phyloP scores from a whole-genome alignment of 1,140 invertebrate species.

The Metopolophium dirhodum region DNA sequence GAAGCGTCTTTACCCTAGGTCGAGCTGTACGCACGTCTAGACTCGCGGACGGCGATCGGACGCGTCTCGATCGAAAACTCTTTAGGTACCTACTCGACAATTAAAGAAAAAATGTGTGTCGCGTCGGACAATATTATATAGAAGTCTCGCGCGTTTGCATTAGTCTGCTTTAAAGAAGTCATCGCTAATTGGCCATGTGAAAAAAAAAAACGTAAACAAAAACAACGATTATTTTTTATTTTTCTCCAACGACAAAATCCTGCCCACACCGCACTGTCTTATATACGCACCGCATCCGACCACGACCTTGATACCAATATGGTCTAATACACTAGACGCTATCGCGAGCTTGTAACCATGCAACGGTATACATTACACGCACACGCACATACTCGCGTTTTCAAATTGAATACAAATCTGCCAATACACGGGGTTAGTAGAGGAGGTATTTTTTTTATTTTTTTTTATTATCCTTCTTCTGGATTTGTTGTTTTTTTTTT shows the following conservation, averaged over 20 bases:
- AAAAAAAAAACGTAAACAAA: conserved; percentile 5
- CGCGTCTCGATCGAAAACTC: background rate
- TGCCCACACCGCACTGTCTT: background rate
- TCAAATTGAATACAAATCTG: conserved; percentile 13
- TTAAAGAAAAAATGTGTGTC: background rate
- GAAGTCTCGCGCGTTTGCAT: background rate
- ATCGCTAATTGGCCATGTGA: background rate
- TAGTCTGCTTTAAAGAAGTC: background rate
- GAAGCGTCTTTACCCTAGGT: background rate
- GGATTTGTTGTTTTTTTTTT: background rate
- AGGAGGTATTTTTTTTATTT: too few relatives aligned
- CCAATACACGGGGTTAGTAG: background rate
- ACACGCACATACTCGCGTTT: background rate
- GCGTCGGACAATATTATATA: background rate
- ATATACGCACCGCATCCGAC: background rate
- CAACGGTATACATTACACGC: conserved; percentile 6
- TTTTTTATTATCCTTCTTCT: background rate
- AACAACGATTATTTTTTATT: conserved; percentile 9
- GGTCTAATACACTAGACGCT: conserved; percentile 8
- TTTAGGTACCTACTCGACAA: background rate
- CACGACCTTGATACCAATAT: conserved; percentile 27
- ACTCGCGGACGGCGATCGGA: background rate
- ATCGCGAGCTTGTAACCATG: background rate
- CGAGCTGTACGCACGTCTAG: background rate
- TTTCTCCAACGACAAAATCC: background rate